Conservation (phyloP, 2,113 vertebrate species). For the Microtus pennsylvanicus region DNA sequence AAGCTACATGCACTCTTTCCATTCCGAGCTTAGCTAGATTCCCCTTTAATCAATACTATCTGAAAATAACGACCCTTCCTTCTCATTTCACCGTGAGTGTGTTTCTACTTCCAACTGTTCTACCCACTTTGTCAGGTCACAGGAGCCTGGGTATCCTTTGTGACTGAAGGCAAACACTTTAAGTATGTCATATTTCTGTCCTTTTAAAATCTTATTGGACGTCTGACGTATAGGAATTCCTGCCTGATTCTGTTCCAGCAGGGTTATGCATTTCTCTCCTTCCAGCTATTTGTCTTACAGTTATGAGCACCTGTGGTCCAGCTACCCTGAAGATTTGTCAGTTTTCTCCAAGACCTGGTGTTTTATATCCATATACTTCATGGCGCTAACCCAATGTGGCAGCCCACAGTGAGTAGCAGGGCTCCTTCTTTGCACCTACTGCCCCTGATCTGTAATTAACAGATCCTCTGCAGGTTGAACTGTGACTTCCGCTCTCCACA, state of each 20-base stretch:
- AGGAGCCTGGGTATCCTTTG: background rate
- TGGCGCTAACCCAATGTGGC: background rate
- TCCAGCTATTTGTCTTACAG: background rate
- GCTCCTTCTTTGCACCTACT: background rate
- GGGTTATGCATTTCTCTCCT: background rate
- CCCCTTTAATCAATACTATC: background rate
- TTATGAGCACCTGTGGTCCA: background rate
- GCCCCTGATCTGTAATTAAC: background rate
- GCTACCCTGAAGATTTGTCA: too few relatives aligned
- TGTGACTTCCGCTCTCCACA: background rate
- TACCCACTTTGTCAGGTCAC: background rate
- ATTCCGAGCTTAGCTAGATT: background rate
- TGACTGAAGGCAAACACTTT: background rate
- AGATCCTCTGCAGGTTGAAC: background rate
- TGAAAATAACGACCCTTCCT: background rate
- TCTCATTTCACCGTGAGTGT: background rate
- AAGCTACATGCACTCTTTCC: background rate
- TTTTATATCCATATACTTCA: background rate
- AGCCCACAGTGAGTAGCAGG: too few relatives aligned
- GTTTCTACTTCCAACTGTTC: background rate
- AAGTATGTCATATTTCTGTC: background rate
- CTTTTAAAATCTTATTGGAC: background rate
- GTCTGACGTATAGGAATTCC: background rate
- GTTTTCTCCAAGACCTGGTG: background rate
- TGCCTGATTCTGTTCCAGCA: background rate